A percentile compares a stretch with the other conserved stretches of the same genome.
Evolutionary conservation across 2,797 vertebrate genomes (phyloP).

Genomic region (Dendrocincla tyrannina): DNA sequence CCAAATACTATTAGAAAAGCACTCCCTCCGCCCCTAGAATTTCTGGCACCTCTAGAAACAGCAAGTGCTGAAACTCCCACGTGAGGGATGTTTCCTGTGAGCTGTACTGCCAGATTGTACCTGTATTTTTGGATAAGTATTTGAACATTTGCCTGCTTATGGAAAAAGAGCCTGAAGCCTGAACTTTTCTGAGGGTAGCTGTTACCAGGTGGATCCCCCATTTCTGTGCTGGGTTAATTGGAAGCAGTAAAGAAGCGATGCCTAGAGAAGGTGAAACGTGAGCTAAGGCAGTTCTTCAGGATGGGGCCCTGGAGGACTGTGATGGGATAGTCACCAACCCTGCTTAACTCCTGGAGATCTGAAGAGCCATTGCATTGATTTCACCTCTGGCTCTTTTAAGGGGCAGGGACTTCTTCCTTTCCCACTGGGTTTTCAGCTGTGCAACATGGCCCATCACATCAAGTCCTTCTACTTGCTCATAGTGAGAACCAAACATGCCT

Average conservation of each 20-base stretch:
- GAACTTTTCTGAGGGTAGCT: neutral
- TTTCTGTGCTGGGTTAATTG: neutral
- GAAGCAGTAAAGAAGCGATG: neutral
- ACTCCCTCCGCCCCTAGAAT: slow-evolving; percentile 10
- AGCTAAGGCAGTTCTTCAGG: neutral
- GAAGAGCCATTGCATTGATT: neutral
- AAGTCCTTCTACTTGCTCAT: neutral
- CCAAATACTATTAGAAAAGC: slow-evolving; percentile 46
- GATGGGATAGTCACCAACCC: neutral
- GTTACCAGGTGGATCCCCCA: slow-evolving; percentile 18
- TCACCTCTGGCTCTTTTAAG: slow-evolving; percentile 1
- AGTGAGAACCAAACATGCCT: neutral
- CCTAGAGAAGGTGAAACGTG: neutral
- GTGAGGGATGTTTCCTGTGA: slow-evolving; percentile 57
- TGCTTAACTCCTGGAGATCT: neutral
- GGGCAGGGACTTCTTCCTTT: neutral
- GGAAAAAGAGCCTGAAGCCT: slow-evolving; percentile 12
- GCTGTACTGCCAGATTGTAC: slow-evolving; percentile 40
- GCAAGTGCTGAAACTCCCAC: slow-evolving; percentile 57
- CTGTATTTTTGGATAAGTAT: slow-evolving; percentile 34
- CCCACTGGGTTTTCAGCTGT: neutral
- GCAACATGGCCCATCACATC: neutral
- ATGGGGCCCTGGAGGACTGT: neutral
- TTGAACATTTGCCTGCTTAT: slow-evolving; percentile 23
- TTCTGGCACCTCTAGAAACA: slow-evolving; percentile 62